Percentiles rank a stretch among this genome's conserved stretches.
These are phyloP conservation scores for Hirtodrosophila trivittata DNA, from an alignment of 2,888 invertebrate genomes.

Conservation along the genomic window DNA sequence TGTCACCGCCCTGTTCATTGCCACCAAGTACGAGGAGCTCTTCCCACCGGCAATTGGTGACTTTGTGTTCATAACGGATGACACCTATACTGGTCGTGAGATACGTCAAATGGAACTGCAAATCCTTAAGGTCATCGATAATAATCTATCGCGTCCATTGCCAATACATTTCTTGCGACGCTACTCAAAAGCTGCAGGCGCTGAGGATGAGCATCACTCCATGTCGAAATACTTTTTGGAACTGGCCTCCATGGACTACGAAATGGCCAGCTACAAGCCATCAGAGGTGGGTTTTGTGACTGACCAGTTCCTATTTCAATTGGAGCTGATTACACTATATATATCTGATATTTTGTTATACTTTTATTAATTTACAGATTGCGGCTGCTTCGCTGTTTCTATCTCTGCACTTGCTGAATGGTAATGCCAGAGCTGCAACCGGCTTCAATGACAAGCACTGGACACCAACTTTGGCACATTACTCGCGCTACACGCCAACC, in stretches of 20 bases:
- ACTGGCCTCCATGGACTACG: conserved; percentile 91
- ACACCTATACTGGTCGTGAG: conserved; percentile 91
- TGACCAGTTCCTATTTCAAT: not conserved
- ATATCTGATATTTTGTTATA: no score
- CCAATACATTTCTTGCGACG: conserved; percentile 95
- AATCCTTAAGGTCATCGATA: conserved; percentile 90
- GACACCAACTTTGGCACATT: conserved; percentile 90
- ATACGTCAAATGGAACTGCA: conserved; percentile 92
- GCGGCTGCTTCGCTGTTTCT: conserved; percentile 82
- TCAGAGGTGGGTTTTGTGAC: conserved; percentile 89
- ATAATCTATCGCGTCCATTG: conserved; percentile 92
- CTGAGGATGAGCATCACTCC: conserved; percentile 88
- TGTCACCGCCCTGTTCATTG: conserved; percentile 94
- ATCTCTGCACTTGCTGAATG: conserved; percentile 80
- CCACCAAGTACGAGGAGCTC: conserved; percentile 97
- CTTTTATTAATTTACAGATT: no score
- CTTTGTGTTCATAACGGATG: conserved; percentile 95
- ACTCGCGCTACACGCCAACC: conserved; percentile 89
- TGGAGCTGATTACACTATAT: no score
- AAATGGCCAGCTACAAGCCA: conserved; percentile 90
- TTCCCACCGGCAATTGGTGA: conserved; percentile 93
- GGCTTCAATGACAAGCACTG: conserved; percentile 85
- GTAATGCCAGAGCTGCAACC: conserved; percentile 62
- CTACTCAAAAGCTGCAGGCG: conserved; percentile 87
- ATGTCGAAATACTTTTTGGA: conserved; percentile 97